Base-by-base conservation (phyloP, 2,113 vertebrate genomes). In the Otus sunia region DNA sequence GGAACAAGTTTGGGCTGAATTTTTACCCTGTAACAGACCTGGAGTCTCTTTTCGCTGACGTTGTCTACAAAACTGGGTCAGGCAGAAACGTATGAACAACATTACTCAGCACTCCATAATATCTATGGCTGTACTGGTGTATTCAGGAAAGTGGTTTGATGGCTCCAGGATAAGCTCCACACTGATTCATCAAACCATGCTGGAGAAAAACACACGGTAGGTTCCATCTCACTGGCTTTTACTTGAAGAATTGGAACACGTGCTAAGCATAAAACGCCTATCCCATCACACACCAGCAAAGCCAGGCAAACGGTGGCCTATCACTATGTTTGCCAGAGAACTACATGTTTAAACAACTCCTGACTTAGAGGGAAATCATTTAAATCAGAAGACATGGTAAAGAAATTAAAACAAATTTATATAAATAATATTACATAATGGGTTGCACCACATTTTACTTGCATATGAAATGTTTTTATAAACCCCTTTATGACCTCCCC, bases 401-500 rank as follows among this genome's bases (percentile, higher is more conserved):
- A 78, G 69, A 94, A 92, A 95, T 91, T 83, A 80, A 93, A 91
- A 62, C 9, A 85, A 89, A 79, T 11, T 0, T 69, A 52, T 74
- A 69, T 45, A 90, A 91, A 88, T 86, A 85, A 76, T 91, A 73
- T 79, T 94, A 79, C 74, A 59, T 76, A 86, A 86, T 77, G 43
- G 0, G 1, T 71, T 74, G 41, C 14, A 15, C 52, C 32, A 52
- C 29, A 63, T 90, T 96, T 95, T 94, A 88, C 67, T 90, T 96
- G 87, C 47, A 59, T 43, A 74, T 79, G 74, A 95, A 93, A 91
- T 83, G 18, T 83, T 97, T 95, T 88, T 92, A 94, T 80, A 96
- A 97, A 92, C 10, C 71, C 32, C 45, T 92, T 96, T 93, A 96
- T 94, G 78, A 87, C 93, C 84, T 88, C 43, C 34, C 34, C 45